Conservation (phyloP, 1,140 invertebrate genomes). For the Tenebrio molitor region DNA sequence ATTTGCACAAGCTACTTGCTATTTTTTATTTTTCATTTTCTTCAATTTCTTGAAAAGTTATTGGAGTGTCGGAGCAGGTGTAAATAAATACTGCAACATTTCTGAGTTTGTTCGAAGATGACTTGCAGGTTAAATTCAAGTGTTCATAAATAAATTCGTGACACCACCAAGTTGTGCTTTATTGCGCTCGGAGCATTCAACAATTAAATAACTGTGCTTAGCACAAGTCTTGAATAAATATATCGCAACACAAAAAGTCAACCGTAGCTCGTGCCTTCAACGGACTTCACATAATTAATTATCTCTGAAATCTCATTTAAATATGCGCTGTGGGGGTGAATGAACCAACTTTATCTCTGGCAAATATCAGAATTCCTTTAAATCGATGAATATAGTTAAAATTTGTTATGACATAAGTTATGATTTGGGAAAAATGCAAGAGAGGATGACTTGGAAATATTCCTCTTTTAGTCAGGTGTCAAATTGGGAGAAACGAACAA, state of each 20-base stretch:
- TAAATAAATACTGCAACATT: conserved; percentile 13
- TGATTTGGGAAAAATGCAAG: conserved; percentile 26
- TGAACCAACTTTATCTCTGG: conserved; percentile 25
- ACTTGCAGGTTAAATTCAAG: conserved; percentile 35
- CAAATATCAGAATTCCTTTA: conserved; percentile 36
- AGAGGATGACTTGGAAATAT: conserved; percentile 35
- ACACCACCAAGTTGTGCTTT: conserved; percentile 24
- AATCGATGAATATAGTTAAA: conserved; percentile 35
- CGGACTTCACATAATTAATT: conserved; percentile 24
- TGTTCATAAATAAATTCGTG: conserved; percentile 39
- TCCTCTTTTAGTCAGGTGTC: conserved; percentile 32
- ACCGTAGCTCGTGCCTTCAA: conserved; percentile 26
- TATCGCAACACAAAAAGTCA: conserved; percentile 30
- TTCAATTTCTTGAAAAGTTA: neutral
- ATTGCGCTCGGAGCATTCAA: conserved; percentile 18
- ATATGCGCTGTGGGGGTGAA: conserved; percentile 33
- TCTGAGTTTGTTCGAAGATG: conserved; percentile 8
- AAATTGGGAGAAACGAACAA: conserved; percentile 37
- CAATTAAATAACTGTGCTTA: conserved; percentile 26
- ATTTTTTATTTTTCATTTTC: conserved; percentile 6
- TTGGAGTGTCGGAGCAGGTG: neutral
- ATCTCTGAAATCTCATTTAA: conserved; percentile 29
- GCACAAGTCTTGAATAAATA: conserved; percentile 24
- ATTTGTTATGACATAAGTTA: conserved; percentile 37
- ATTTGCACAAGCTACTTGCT: too few relatives aligned